Evolutionary conservation across 2,888 invertebrate genomes (phyloP), one percentile per base, ranked within the genome.

Genomic region (Diarsia dahlii): DNA sequence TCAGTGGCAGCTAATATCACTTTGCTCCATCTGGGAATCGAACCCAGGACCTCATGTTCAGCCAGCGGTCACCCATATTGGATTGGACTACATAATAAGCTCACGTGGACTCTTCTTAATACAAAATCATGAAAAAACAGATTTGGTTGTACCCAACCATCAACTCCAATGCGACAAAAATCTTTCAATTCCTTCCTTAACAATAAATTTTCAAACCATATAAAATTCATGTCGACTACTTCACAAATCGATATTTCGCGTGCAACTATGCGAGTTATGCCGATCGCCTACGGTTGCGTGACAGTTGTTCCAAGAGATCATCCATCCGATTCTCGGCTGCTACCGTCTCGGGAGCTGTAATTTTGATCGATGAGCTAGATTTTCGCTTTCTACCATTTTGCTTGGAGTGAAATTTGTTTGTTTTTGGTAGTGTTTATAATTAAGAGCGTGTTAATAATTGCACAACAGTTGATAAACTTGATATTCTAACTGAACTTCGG

Each of bases 321-420:
- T 80, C 76, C 74, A 80, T 80, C 76, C 80, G 79, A 84, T 71
- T 74, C 78, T 71, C 45, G 60, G 60, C 65, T 63, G 71, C 80
- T 80, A 82, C 80, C 58, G 73, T 65, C 71, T 67, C 67, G 62
- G 78, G 28, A 79, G 76, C 71, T 70, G 65, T 74, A 63, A 66
- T 74, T 81, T 74, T 84, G 84, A 84, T 82, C 45, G 66, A 84
- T 70, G 63, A 71, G 66, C 63, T 77, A 76, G 67, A 78, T 80
- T 84, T 86, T 86, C 85, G 74, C 80, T 87, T 83, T 87, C 83
- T 84, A 62, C 76, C 6, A 76, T 60, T 76, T 78, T 60, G 50
- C 62, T 78, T 72, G 28, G 58, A 76, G 72, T 70, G 72, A 81
- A 72, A 68, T 60, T 81, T 77, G 34, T 74, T 78, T 74, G 45